phyloP scores from a whole-genome alignment of 2,888 invertebrate genomes.

The Aleiodes testaceus region DNA sequence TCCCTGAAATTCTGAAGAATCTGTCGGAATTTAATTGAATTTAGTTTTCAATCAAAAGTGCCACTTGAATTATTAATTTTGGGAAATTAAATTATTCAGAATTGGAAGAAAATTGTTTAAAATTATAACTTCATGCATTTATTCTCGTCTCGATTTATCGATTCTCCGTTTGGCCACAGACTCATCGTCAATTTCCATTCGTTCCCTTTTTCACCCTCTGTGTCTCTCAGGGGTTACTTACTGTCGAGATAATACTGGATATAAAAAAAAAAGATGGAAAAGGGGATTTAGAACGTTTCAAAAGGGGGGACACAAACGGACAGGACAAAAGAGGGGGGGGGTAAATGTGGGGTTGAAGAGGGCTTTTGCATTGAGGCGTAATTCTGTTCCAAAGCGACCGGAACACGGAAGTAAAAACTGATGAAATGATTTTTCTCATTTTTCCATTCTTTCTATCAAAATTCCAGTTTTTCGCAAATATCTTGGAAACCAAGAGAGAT shows the following conservation, averaged over 20 bases:
- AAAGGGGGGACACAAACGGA: conserved; percentile 29
- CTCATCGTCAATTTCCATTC: conserved; percentile 47
- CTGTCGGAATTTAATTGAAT: too few relatives aligned
- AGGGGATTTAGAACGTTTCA: conserved; percentile 17
- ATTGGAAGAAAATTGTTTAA: conserved; percentile 4
- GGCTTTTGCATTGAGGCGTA: conserved; percentile 56
- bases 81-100: background rate
- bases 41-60: background rate
- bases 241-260: conserved; percentile 44
- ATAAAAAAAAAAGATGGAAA: conserved; percentile 23
- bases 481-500: too few relatives aligned
- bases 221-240: conserved; percentile 44
- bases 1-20: too few relatives aligned
- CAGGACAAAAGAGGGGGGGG: conserved; percentile 33
- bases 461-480: too few relatives aligned
- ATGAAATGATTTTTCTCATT: too few relatives aligned
- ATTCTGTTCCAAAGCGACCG: conserved; percentile 63
- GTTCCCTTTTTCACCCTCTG: conserved; percentile 26
- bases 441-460: too few relatives aligned
- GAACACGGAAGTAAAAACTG: conserved; percentile 62
- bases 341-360: conserved; percentile 46
- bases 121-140: conserved; percentile 18
- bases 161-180: conserved; percentile 28
- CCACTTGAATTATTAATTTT: background rate
- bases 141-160: conserved; percentile 38